phyloP scores from a whole-genome alignment of 2,113 vertebrate species.

The Pluvianellus socialis region DNA sequence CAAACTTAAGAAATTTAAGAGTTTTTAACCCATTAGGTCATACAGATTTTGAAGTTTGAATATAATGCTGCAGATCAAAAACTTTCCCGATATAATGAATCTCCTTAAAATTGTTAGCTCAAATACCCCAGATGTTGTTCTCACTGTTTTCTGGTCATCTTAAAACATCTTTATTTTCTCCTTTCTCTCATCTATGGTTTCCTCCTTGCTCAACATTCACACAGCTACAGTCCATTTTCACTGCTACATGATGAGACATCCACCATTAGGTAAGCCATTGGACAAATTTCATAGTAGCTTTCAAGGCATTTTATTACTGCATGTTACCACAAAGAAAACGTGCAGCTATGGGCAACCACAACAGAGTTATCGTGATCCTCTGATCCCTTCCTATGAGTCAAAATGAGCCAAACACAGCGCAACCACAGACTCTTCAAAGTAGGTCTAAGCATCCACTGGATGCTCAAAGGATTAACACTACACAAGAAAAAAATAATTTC shows the following conservation, averaged over 20 bases:
- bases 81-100: background rate
- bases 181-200: background rate
- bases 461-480: background rate
- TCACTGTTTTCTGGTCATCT: background rate
- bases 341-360: slow-evolving; percentile 7
- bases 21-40: background rate
- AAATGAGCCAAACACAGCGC: background rate
- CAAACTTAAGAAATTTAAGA: background rate
- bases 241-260: background rate
- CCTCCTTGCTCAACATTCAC: background rate
- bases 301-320: background rate
- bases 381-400: background rate
- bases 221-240: background rate
- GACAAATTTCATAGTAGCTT: background rate
- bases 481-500: background rate
- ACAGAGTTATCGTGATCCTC: background rate
- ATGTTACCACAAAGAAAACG: background rate
- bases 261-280: background rate
- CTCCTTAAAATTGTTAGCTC: background rate
- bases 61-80: background rate
- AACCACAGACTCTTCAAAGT: background rate
- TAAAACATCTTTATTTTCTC: background rate
- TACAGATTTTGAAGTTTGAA: background rate
- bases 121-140: background rate
- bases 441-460: background rate